Conservation (phyloP, 2,113 vertebrate genomes). For the Cephalophus harveyi region DNA sequence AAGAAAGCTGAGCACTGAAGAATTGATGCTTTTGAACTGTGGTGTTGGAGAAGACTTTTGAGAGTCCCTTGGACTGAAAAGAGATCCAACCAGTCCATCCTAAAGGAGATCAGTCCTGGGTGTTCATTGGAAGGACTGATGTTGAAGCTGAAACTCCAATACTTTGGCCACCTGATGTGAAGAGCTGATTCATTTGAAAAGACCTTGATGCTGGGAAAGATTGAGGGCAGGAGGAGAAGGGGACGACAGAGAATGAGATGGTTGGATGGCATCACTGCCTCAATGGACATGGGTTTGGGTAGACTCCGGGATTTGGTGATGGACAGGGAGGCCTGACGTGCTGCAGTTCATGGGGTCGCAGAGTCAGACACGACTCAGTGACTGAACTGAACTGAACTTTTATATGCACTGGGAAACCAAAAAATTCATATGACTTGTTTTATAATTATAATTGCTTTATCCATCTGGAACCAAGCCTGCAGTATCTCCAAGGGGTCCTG, state of each 20-base stretch:
- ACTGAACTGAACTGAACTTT: not conserved
- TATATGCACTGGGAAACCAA: not conserved
- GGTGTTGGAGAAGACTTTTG: not conserved
- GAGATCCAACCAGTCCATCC: not conserved
- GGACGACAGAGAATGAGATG: not conserved
- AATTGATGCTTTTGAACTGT: not conserved
- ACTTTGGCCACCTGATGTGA: not conserved
- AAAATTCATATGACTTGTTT: not conserved
- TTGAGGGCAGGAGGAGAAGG: not conserved
- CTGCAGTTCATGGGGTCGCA: not conserved
- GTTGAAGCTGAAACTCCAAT: not conserved
- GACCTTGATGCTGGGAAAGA: not conserved
- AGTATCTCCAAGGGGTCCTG: not conserved
- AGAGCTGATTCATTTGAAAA: not conserved
- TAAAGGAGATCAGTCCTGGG: not conserved
- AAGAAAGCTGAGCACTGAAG: not conserved
- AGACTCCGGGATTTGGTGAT: fast-evolving
- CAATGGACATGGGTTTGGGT: not conserved
- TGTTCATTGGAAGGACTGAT: not conserved
- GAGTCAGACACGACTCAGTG: not conserved
- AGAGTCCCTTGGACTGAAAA: not conserved
- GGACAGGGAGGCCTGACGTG: not conserved
- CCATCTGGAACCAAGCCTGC: not conserved
- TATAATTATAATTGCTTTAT: not conserved
- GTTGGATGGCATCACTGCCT: not conserved